These are phyloP conservation scores for Biston betularia DNA, from an alignment of 2,888 invertebrate genomes.

Conservation along the genomic window DNA sequence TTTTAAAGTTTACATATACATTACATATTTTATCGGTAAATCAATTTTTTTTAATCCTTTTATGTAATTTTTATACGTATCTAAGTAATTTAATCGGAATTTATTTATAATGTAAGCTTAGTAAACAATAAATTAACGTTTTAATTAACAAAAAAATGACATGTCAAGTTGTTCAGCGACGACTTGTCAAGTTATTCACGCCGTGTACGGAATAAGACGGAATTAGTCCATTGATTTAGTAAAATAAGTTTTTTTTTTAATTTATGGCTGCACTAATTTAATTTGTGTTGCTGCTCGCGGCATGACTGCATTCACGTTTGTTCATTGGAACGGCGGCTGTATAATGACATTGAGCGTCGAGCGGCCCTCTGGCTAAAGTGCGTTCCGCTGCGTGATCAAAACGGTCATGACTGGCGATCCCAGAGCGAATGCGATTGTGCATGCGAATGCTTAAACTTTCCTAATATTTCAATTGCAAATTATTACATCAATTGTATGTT, in stretches of 20 bases:
- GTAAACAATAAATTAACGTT: too few relatives aligned
- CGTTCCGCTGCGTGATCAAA: constrained; percentile 63
- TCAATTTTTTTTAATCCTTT: too few relatives aligned
- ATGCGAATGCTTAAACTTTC: constrained; percentile 43
- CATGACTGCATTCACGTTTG: constrained; percentile 14
- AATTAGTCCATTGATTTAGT: too few relatives aligned
- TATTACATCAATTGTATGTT: constrained; percentile 37
- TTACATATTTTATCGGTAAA: too few relatives aligned
- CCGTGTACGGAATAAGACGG: too few relatives aligned
- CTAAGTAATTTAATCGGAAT: too few relatives aligned
- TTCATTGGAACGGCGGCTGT: constrained; percentile 28
- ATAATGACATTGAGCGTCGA: constrained; percentile 61
- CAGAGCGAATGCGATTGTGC: constrained; percentile 50
- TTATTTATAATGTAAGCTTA: too few relatives aligned
- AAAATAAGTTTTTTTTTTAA: neutral
- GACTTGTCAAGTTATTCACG: too few relatives aligned
- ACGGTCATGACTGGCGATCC: constrained; percentile 62
- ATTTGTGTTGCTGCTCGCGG: constrained; percentile 10
- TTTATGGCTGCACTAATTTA: constrained; percentile 22
- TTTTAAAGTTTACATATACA: too few relatives aligned
- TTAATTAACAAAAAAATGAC: too few relatives aligned
- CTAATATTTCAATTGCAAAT: constrained; percentile 47
- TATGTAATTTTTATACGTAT: too few relatives aligned
- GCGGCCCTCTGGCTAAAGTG: constrained; percentile 44
- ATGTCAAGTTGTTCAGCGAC: too few relatives aligned